A percentile compares a stretch with the other conserved stretches of the same genome.
These are phyloP conservation scores for Aplidium turbinatum DNA, from an alignment of 23 tunicate species.

Conservation along the genomic window DNA sequence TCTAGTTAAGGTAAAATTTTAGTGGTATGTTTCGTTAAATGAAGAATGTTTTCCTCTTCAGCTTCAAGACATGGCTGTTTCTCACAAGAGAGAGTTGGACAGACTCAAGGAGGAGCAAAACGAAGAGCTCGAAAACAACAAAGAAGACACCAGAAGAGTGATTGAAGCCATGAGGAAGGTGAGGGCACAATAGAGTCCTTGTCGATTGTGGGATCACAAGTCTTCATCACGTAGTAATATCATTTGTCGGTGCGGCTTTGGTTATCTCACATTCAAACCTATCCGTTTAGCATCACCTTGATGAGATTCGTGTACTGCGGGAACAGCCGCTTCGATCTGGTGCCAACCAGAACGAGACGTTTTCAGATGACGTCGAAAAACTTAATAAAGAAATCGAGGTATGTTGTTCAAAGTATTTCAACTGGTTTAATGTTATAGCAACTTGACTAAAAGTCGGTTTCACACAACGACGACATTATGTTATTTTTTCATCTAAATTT, in stretches of 20 bases:
- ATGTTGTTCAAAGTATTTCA: too few relatives aligned
- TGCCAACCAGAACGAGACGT: constrained; percentile 14
- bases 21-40: too few relatives aligned
- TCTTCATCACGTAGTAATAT: too few relatives aligned
- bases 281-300: constrained; percentile 39
- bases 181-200: too few relatives aligned
- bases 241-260: too few relatives aligned
- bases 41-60: constrained; percentile 6
- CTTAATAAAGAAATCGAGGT: constrained; percentile 34
- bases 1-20: too few relatives aligned
- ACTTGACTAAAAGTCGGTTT: too few relatives aligned
- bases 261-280: too few relatives aligned
- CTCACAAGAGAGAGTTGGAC: constrained; percentile 53
- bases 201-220: too few relatives aligned
- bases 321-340: constrained; percentile 37
- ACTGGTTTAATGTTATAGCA: too few relatives aligned
- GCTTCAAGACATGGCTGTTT: constrained; percentile 57
- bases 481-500: too few relatives aligned
- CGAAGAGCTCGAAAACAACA: constrained; percentile 32
- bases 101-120: constrained; percentile 47
- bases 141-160: constrained; percentile 61
- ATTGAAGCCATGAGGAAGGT: constrained; percentile 78
- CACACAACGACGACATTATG: too few relatives aligned
- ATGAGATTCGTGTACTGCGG: constrained; percentile 28
- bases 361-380: constrained; percentile 21